Conservation (phyloP, 2,113 vertebrate species). For the Nettapus auritus region DNA sequence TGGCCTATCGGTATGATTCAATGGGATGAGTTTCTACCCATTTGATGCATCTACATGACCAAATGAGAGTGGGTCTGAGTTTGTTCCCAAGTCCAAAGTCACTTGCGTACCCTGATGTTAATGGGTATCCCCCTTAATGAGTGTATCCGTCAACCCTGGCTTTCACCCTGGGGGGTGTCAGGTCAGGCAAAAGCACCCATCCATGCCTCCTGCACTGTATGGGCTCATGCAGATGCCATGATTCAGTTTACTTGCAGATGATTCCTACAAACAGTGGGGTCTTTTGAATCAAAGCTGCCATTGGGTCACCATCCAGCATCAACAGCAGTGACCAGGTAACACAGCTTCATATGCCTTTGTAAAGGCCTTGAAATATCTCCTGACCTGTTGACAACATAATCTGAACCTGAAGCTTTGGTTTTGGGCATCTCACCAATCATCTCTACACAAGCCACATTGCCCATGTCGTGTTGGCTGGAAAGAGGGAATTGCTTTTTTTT, state of each 20-base stretch:
- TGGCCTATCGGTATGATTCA: neutral
- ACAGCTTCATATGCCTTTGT: neutral
- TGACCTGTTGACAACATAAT: neutral
- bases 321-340: neutral
- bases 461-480: neutral
- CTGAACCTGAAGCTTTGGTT: neutral
- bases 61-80: neutral
- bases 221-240: neutral
- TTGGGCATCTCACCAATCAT: neutral
- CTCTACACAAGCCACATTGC: neutral
- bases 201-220: neutral
- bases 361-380: neutral
- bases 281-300: neutral
- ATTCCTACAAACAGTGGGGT: neutral
- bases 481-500: neutral
- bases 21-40: neutral
- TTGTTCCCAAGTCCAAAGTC: neutral
- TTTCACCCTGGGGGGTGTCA: neutral
- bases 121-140: accelerated
- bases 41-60: neutral
- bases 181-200: neutral
- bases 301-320: neutral
- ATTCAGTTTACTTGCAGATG: neutral
- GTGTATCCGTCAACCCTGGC: neutral
- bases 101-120: neutral